Conservation (phyloP, 2,113 vertebrate genomes). For the Xiphophorus couchianus region DNA sequence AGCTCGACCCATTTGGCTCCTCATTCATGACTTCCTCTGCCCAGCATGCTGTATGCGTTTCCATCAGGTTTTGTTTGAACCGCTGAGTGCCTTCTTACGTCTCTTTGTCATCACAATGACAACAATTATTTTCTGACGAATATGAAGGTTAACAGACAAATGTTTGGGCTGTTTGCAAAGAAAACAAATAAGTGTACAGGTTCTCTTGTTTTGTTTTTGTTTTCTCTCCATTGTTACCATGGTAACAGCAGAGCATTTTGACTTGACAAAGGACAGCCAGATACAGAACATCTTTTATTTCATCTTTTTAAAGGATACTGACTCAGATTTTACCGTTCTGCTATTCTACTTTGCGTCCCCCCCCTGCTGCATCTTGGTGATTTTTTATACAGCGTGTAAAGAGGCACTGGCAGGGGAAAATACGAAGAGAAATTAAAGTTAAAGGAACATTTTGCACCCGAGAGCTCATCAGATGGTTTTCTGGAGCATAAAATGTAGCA, state of each 20-base stretch:
- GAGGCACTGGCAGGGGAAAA: not conserved
- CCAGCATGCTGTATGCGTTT: not conserved
- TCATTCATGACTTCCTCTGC: too few relatives aligned
- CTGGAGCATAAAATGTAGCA: constrained; percentile 9
- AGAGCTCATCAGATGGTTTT: not conserved
- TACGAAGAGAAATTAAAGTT: too few relatives aligned
- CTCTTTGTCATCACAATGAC: not conserved
- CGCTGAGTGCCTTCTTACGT: not conserved
- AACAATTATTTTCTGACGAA: not conserved
- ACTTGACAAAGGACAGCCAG: constrained; percentile 7
- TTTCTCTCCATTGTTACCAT: constrained; percentile 45
- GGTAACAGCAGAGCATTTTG: constrained; percentile 52
- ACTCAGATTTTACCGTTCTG: not conserved
- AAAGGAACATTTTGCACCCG: not conserved
- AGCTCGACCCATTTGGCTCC: not conserved
- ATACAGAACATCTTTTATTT: not conserved
- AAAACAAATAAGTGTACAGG: constrained; percentile 14
- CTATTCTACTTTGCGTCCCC: not conserved
- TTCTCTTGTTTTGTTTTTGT: not conserved
- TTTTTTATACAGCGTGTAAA: not conserved
- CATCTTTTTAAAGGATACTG: constrained; percentile 1
- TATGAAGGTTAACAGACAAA: constrained; percentile 5
- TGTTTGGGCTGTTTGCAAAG: constrained; percentile 9
- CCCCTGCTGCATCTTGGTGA: not conserved
- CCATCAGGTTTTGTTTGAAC: not conserved